Evolutionary conservation across 2,797 vertebrate genomes (phyloP), one percentile per base, ranked within the genome.

Genomic region (Periophthalmus magnuspinnatus): DNA sequence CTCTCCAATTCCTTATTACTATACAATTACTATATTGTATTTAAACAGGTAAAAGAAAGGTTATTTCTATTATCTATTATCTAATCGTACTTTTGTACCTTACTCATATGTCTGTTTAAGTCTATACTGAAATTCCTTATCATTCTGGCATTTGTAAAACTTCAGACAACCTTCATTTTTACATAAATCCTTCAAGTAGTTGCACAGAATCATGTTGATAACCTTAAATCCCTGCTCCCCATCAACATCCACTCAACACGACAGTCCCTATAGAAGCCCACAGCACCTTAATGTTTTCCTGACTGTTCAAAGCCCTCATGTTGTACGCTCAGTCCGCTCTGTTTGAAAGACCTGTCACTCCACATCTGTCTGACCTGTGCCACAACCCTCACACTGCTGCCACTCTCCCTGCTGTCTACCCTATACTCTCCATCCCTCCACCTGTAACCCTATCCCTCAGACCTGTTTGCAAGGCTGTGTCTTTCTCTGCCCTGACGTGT

Each of bases 301-400:
- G 84, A 19, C 70, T 65, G 68, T 84, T 87, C 83, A 87, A 86
- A 91, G 77, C 79, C 77, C 80, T 69, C 33, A 70, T 79, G 68
- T 33, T 77, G 72, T 52, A 16, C 64, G 58, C 66, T 57, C 62
- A 50, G 47, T 47, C 36, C 78, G 76, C 71, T 78, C 64, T 91
- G 89, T 92, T 92, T 91, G 89, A 91, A 88, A 88, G 84, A 65
- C 70, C 66, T 87, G 90, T 92, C 91, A 86, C 83, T 76, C 67
- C 65, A 69, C 80, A 82, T 87, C 78, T 85, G 66, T 54, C 66
- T 88, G 89, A 91, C 86, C 89, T 66, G 81, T 82, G 86, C 88
- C 90, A 86, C 83, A 81, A 70, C 77, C 82, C 67, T 70, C 8
- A 24, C 74, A 72, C 65, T 19, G 48, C 64, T 65, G 47, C 45